Conservation (phyloP, 2,797 vertebrate genomes). For the Linurgus olivaceus region DNA sequence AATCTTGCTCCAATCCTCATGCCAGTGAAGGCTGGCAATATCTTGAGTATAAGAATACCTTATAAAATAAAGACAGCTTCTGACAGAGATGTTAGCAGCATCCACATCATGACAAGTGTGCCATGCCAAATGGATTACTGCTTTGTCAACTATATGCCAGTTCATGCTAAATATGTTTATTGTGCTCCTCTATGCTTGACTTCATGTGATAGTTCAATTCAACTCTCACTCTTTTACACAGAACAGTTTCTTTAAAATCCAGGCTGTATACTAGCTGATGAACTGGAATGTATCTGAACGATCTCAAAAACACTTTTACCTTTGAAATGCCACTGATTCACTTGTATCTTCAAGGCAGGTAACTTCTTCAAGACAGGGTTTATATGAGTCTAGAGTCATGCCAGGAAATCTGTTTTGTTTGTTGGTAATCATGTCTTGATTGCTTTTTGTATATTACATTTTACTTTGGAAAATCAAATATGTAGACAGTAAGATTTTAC, state of each 20-base stretch:
- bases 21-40: neutral
- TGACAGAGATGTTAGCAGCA: neutral
- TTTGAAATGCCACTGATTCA: neutral
- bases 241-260: neutral
- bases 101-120: neutral
- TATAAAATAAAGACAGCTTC: neutral
- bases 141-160: neutral
- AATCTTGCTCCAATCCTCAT: neutral
- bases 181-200: neutral
- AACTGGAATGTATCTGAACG: neutral
- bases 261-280: neutral
- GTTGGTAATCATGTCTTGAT: neutral
- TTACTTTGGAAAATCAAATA: neutral
- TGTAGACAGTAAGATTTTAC: neutral
- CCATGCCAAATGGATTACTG: neutral
- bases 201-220: neutral
- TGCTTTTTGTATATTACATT: neutral
- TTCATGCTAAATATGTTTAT: neutral
- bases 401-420: neutral
- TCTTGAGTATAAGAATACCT: neutral
- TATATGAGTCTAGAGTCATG: neutral
- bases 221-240: neutral
- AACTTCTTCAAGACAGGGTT: neutral
- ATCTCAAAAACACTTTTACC: neutral
- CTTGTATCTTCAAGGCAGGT: neutral